A percentile compares a stretch with the other conserved stretches of the same genome.
These are phyloP conservation scores for Leuciscus waleckii DNA, from an alignment of 2,797 vertebrate genomes.

Conservation along the genomic window DNA sequence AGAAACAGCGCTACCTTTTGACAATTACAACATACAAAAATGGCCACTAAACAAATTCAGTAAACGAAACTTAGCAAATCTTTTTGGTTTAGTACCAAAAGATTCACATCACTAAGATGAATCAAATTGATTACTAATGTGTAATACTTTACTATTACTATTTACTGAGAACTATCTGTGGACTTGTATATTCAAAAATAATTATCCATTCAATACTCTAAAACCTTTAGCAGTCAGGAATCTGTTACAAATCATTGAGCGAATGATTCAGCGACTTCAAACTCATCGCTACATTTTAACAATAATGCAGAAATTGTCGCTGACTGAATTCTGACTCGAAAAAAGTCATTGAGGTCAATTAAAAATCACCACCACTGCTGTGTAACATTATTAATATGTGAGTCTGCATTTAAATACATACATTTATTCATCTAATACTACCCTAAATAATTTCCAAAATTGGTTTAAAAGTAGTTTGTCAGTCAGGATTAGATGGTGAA, in stretches of 20 bases:
- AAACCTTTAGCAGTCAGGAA: neutral
- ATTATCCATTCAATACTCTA: neutral
- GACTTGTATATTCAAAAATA: neutral
- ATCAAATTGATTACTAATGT: neutral
- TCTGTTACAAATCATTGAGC: neutral
- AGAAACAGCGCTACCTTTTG: no score
- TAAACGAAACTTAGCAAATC: neutral
- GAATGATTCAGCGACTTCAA: neutral
- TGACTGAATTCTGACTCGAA: neutral
- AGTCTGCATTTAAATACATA: neutral
- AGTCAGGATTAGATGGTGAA: constrained; percentile 60
- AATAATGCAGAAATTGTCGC: neutral
- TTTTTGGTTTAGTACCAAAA: neutral
- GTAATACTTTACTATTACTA: neutral
- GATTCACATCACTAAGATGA: neutral
- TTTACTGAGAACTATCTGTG: no score
- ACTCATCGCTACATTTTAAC: neutral
- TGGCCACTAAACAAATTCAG: neutral
- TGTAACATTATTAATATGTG: neutral
- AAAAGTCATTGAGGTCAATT: neutral
- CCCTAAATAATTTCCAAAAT: constrained; percentile 28
- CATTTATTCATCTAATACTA: neutral
- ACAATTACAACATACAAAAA: neutral
- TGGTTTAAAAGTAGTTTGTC: constrained; percentile 43
- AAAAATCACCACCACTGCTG: neutral